Percentiles rank a stretch among this genome's conserved stretches.
phyloP scores from a whole-genome alignment of 2,797 vertebrate genomes.

The Fistularia commersonii region DNA sequence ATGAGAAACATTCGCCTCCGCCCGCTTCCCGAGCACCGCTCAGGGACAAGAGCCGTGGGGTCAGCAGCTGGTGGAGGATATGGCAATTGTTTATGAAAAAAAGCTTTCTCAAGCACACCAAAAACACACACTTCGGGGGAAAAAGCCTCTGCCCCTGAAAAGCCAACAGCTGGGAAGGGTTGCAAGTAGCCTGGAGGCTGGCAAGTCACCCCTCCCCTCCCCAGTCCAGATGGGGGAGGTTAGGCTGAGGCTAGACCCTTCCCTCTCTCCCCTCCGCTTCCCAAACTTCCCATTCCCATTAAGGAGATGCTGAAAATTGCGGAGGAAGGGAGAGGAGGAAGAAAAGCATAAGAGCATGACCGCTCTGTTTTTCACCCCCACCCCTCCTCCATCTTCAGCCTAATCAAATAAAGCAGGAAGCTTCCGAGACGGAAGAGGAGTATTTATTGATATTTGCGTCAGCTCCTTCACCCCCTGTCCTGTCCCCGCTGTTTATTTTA shows the following conservation, averaged over 20 bases:
- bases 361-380: constrained; percentile 87
- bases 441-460: constrained; percentile 91
- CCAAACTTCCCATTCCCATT: constrained; percentile 99
- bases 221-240: constrained; percentile 97
- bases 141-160: constrained; percentile 74
- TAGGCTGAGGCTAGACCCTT: constrained; percentile 93
- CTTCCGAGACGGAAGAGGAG: constrained; percentile 95
- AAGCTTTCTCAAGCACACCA: constrained; percentile 95
- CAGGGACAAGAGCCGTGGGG: constrained; percentile 85
- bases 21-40: constrained; percentile 45
- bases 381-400: constrained; percentile 69
- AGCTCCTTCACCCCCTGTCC: constrained; percentile 67
- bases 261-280: constrained; percentile 51
- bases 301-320: constrained; percentile 86
- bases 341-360: constrained; percentile 96
- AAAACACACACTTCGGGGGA: constrained; percentile 70
- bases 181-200: constrained; percentile 99
- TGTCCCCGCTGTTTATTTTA: constrained; percentile 71
- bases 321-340: constrained; percentile 90
- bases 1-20: constrained; percentile 89
- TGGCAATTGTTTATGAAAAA: constrained; percentile 99
- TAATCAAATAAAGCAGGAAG: constrained; percentile 99
- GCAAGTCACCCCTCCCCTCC: constrained; percentile 83
- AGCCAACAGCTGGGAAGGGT: constrained; percentile 99
- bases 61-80: constrained; percentile 99